Evolutionary conservation across 2,797 vertebrate species (phyloP).

Genomic region (Chloroceryle inda): DNA sequence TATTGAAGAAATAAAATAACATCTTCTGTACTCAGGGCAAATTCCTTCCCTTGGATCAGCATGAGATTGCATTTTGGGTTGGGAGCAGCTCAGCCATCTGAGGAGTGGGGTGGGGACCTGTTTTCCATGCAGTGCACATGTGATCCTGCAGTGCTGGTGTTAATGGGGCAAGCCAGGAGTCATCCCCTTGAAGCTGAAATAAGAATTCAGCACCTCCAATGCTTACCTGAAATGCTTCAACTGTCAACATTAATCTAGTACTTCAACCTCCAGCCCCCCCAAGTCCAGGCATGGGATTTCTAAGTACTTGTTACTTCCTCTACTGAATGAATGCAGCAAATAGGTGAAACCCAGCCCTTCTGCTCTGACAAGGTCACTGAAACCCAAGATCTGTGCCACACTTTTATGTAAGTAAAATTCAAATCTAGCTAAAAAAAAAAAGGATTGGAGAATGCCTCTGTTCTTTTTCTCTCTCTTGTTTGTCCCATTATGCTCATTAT

Average conservation of each 20-base stretch:
- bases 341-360: not conserved
- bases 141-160: not conserved
- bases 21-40: not conserved
- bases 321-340: not conserved
- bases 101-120: not conserved
- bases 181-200: not conserved
- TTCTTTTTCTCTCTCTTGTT: not conserved
- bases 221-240: not conserved
- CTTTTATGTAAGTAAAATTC: not conserved
- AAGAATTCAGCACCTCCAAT: not conserved
- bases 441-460: not conserved
- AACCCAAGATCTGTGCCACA: not conserved
- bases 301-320: not conserved
- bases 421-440: not conserved
- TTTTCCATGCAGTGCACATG: rapidly evolving
- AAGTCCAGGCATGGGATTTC: not conserved
- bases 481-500: not conserved
- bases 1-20: not conserved
- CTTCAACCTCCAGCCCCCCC: not conserved
- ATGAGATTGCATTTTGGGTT: not conserved
- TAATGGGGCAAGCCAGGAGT: not conserved
- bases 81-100: not conserved
- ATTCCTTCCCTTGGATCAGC: not conserved
- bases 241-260: not conserved
- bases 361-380: not conserved